A percentile compares a stretch with the other conserved stretches of the same genome.
These are phyloP conservation scores for Caenorhabditis remanei DNA, from an alignment of 1,140 invertebrate species.

Conservation along the genomic window DNA sequence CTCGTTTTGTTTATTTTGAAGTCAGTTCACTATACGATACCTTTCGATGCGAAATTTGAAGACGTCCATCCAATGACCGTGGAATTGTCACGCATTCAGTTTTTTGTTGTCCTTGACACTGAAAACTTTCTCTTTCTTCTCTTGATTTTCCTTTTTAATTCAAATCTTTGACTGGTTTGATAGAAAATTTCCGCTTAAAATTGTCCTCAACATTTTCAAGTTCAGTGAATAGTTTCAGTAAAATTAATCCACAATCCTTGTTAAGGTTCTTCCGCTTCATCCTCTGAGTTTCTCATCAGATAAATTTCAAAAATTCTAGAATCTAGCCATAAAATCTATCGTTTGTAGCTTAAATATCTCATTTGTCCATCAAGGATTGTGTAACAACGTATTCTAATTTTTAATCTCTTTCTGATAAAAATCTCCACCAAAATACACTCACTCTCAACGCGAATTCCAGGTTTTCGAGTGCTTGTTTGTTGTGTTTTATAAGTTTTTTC, in stretches of 20 bases:
- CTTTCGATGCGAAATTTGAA: slow-evolving; percentile 79
- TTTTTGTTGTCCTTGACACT: slow-evolving; percentile 80
- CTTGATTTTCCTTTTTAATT: background rate
- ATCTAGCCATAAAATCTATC: no score
- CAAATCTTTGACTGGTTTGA: background rate
- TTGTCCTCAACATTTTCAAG: no score
- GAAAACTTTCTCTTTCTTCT: slow-evolving; percentile 6
- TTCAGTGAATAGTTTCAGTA: no score
- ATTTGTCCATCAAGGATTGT: no score
- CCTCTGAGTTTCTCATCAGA: no score
- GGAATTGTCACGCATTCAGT: slow-evolving; percentile 99
- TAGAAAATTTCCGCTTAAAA: no score
- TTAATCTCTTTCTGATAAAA: no score
- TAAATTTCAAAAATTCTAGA: no score
- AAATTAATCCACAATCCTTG: no score
- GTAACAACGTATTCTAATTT: no score
- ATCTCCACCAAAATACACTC: slow-evolving; percentile 82
- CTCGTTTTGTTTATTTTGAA: background rate
- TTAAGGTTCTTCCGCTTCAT: no score
- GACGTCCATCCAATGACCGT: slow-evolving; percentile 90
- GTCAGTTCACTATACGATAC: background rate
- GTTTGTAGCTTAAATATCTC: no score
- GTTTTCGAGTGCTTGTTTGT: slow-evolving; percentile 90
- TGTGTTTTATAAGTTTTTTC: slow-evolving; percentile 85
- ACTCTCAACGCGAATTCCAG: slow-evolving; percentile 92